Evolutionary conservation across 23 tunicate species (phyloP), one percentile per base, ranked within the genome.

Genomic region (Ciona savignyi): DNA sequence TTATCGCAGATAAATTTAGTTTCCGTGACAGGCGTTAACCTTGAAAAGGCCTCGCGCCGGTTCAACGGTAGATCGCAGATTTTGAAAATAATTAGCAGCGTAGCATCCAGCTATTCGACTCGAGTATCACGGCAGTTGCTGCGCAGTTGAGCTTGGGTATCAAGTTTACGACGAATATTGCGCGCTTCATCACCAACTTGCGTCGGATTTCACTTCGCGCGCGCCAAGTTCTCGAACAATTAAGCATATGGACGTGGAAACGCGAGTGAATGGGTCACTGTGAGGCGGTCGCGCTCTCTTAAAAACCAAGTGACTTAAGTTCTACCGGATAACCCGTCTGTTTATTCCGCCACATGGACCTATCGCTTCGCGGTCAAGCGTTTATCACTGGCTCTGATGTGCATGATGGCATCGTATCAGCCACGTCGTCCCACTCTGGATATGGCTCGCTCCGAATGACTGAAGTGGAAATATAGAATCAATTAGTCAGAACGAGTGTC

Each of bases 251-350:
- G 15, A 42, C 56, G 56, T 15, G 56, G 56, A 42, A 42, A 42
- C 56, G 56, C 56, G 56, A 42, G 56, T 42, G 9, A 42, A 15
- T 15, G 15, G 56, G 56, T 42, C 56, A 15, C 9, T 15, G 15
- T 42, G 15, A 15, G 56, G 9, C 15, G 56, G 56, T 42, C 56
- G 56, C 56, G 56, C 56, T 42, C 56, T 42, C 56, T 42, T 42
- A 42, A 42, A 42, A 42, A 42, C 56, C 56, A 42, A 42, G 56
- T 42, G 56, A 42, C 56, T 42, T 42, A 42, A 42, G 56, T 15
- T 42, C 56, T 42, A 42, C 56, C 56, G 56, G 56, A 42, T 42
- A 42, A 42, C 56, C 56, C 56, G 56, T 9, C 56, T 42, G 56
- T 42, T 42, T 42, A 42, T 42, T 42, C 56, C 56, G 56, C 56